phyloP scores from a whole-genome alignment of 2,113 vertebrate species.

The Dipodomys merriami region DNA sequence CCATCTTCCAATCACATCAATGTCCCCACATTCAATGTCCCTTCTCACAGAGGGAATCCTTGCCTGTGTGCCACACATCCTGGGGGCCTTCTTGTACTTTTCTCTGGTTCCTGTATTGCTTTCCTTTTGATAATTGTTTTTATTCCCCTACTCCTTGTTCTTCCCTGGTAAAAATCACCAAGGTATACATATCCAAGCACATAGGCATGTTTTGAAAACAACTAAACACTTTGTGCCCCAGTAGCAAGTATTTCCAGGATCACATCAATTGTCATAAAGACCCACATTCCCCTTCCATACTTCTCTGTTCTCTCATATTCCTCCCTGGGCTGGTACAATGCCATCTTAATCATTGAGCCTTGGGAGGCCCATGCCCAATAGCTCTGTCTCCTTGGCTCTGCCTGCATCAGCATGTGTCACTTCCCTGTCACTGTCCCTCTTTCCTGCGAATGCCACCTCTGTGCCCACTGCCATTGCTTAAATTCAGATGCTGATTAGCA shows the following conservation, averaged over 20 bases:
- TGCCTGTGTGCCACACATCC: accelerated
- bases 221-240: background rate
- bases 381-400: too few species aligned
- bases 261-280: background rate
- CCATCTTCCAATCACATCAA: too few species aligned
- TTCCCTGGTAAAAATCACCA: background rate
- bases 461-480: background rate
- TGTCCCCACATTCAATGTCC: accelerated
- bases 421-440: background rate
- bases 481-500: background rate
- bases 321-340: too few species aligned
- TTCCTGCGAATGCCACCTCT: background rate
- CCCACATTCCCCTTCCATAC: background rate
- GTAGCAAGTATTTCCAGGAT: background rate
- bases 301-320: background rate
- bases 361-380: background rate
- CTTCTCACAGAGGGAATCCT: background rate
- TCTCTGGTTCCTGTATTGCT: background rate
- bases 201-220: background rate
- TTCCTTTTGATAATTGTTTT: background rate
- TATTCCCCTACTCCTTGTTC: background rate
- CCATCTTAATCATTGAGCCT: accelerated
- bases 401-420: accelerated
- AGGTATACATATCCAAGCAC: background rate
- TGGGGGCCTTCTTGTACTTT: accelerated